phyloP scores from a whole-genome alignment of 2,113 vertebrate genomes.

The Channa maculata region DNA sequence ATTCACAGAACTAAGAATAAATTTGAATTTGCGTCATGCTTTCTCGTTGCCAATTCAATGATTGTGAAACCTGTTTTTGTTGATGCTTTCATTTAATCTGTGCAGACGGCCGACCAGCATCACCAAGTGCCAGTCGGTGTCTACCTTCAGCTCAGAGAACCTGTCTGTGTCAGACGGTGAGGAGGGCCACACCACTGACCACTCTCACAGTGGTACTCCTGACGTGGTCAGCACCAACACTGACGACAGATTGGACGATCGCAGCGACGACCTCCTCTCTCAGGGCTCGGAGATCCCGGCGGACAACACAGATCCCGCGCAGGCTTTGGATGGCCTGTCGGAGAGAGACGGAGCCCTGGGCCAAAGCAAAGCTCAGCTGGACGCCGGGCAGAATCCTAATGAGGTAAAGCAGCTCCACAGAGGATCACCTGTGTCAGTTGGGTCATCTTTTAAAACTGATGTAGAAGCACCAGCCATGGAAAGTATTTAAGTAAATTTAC shows the following conservation, averaged over 20 bases:
- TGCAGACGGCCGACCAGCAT: conserved; percentile 86
- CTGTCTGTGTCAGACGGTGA: conserved; percentile 91
- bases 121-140: conserved; percentile 92
- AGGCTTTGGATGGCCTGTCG: conserved; percentile 84
- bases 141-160: conserved; percentile 95
- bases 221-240: conserved; percentile 94
- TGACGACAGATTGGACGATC: conserved; percentile 89
- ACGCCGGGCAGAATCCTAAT: conserved; percentile 82
- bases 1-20: conserved; percentile 9
- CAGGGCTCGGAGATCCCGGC: conserved; percentile 91
- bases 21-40: conserved; percentile 11
- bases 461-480: background rate
- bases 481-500: background rate
- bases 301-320: conserved; percentile 85
- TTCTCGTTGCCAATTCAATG: background rate
- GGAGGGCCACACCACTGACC: conserved; percentile 93
- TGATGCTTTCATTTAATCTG: background rate
- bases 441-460: background rate
- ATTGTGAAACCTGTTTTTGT: background rate
- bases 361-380: conserved; percentile 83
- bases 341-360: conserved; percentile 84
- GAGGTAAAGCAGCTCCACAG: conserved; percentile 75
- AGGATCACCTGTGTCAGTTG: conserved; percentile 29
- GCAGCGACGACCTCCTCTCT: conserved; percentile 90
- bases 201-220: conserved; percentile 91